Percentiles rank a stretch among this genome's conserved stretches.
Evolutionary conservation across 2,888 invertebrate genomes (phyloP).

Genomic region (Chironomus tentans): DNA sequence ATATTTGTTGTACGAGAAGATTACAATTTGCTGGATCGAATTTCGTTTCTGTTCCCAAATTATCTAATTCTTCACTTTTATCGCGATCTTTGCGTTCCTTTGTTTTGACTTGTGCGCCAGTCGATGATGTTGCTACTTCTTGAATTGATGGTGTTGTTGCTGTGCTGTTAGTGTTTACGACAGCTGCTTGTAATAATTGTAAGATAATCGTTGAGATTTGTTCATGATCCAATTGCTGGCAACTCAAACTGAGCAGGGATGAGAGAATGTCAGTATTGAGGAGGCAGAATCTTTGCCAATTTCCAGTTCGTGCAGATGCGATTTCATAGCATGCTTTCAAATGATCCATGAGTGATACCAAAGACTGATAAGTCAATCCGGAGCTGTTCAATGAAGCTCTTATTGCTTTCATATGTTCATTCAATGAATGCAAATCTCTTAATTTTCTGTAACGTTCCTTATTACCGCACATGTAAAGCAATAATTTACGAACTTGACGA

Average conservation of each 20-base stretch:
- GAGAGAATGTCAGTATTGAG: constrained; percentile 64
- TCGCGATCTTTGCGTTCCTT: constrained; percentile 52
- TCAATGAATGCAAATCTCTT: constrained; percentile 86
- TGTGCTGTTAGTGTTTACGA: constrained; percentile 52
- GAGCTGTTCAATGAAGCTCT: constrained; percentile 36
- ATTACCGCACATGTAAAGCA: constrained; percentile 87
- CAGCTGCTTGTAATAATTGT: constrained; percentile 80
- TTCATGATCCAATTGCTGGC: constrained; percentile 66
- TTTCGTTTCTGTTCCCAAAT: constrained; percentile 46
- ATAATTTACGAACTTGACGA: constrained; percentile 82
- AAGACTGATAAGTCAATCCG: constrained; percentile 72
- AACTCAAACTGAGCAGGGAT: constrained; percentile 75
- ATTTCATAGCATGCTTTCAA: constrained; percentile 90
- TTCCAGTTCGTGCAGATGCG: constrained; percentile 79
- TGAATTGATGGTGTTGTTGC: constrained; percentile 28
- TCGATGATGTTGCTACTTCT: not conserved
- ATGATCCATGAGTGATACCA: constrained; percentile 92
- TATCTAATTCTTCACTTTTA: constrained; percentile 57
- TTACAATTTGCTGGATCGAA: constrained; percentile 60
- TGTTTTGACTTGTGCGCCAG: constrained; percentile 26
- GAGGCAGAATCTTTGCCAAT: constrained; percentile 88
- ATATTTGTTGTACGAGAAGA: constrained; percentile 59
- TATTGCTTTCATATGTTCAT: constrained; percentile 73
- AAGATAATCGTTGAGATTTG: constrained; percentile 84
- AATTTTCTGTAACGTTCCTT: constrained; percentile 92